phyloP scores from a whole-genome alignment of 1,140 invertebrate genomes.

The Psix sp. region DNA sequence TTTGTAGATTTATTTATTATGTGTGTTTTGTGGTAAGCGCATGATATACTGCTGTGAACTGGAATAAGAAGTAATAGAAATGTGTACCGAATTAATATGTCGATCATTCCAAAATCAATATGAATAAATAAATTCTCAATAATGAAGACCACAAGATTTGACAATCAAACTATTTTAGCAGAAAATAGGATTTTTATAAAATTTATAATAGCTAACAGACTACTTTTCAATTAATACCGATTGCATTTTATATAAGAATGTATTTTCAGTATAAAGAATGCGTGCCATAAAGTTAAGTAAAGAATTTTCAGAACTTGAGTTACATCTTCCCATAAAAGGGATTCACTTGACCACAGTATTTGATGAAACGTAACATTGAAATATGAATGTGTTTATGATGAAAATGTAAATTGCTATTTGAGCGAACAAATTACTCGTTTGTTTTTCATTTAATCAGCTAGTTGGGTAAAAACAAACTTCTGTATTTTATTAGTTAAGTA shows the following conservation, averaged over 20 bases:
- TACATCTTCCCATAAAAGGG: too few species aligned
- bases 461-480: not conserved
- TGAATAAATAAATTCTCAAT: conserved; percentile 10
- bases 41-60: not conserved
- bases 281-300: too few species aligned
- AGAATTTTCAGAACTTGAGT: too few species aligned
- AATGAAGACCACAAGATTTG: conserved; percentile 27
- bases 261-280: too few species aligned
- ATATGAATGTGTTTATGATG: not conserved
- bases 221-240: too few species aligned
- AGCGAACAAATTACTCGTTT: not conserved
- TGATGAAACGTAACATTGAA: not conserved
- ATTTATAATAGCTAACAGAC: too few species aligned
- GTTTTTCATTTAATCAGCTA: not conserved
- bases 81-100: not conserved
- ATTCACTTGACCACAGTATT: too few species aligned
- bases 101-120: not conserved
- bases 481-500: not conserved
- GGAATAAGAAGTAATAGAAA: not conserved
- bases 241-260: too few species aligned
- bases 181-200: not conserved
- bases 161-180: conserved; percentile 17
- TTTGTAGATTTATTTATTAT: too few species aligned
- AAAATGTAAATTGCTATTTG: not conserved
- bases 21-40: too few species aligned